Conservation (phyloP, 2,797 vertebrate genomes). For the Thamnophis elegans region DNA sequence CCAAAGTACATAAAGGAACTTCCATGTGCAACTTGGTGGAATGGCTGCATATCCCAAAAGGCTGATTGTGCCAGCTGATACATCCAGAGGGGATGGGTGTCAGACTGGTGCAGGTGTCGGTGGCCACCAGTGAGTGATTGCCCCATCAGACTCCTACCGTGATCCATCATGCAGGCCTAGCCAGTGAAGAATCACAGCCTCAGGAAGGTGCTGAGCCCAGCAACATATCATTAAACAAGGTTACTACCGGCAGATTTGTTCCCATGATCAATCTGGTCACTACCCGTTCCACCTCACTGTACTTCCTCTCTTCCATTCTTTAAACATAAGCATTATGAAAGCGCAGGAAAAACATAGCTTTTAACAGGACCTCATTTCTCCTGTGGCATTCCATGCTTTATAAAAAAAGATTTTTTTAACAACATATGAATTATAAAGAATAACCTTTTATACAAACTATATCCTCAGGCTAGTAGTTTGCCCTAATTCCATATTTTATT, state of each 20-base stretch:
- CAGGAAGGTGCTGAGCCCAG: slow-evolving; percentile 82
- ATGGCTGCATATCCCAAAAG: slow-evolving; percentile 77
- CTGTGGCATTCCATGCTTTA: slow-evolving; percentile 41
- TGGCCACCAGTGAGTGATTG: slow-evolving; percentile 90
- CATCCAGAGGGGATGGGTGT: slow-evolving; percentile 83
- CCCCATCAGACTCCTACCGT: slow-evolving; percentile 89
- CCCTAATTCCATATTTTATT: slow-evolving; percentile 66
- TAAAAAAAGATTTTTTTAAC: background rate
- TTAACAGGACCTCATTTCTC: slow-evolving; percentile 59
- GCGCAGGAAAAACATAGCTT: slow-evolving; percentile 54
- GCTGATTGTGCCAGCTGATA: slow-evolving; percentile 74
- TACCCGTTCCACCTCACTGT: slow-evolving; percentile 74
- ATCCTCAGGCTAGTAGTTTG: slow-evolving; percentile 50
- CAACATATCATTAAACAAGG: slow-evolving; percentile 92
- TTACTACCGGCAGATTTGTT: slow-evolving; percentile 83
- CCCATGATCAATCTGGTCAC: slow-evolving; percentile 83
- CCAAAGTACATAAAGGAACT: slow-evolving; percentile 53
- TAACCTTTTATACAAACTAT: slow-evolving; percentile 53
- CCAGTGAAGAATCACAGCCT: slow-evolving; percentile 80
- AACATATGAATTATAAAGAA: slow-evolving; percentile 64
- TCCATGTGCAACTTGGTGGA: slow-evolving; percentile 69
- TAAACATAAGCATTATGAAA: slow-evolving; percentile 68
- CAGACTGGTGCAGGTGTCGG: slow-evolving; percentile 86
- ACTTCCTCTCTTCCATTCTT: slow-evolving; percentile 33
- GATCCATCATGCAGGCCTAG: slow-evolving; percentile 93